phyloP scores from a whole-genome alignment of 92 coral and sea anemone species.

The Siderastrea siderea region DNA sequence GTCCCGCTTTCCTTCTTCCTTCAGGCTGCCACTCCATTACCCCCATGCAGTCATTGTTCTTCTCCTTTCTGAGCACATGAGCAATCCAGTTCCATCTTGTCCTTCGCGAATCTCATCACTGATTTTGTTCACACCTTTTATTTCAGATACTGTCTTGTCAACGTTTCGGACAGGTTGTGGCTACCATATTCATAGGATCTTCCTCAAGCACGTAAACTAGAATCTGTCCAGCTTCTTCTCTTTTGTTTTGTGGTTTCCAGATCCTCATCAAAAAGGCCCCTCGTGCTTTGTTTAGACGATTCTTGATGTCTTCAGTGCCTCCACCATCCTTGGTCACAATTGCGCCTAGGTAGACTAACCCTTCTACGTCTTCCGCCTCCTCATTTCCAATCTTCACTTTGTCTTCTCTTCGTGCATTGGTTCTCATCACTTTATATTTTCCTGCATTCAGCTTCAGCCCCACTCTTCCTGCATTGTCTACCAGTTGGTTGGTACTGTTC shows the following conservation, averaged over 20 bases:
- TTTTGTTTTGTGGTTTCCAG: constrained; percentile 27
- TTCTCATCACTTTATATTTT: constrained; percentile 46
- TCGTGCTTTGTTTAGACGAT: background rate
- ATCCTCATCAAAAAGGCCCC: constrained; percentile 45
- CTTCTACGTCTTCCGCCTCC: constrained; percentile 44
- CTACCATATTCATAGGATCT: constrained; percentile 16
- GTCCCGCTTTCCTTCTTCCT: no score
- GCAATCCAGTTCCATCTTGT: background rate
- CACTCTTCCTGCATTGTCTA: constrained; percentile 40
- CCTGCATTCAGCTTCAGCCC: constrained; percentile 45
- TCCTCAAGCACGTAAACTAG: constrained; percentile 25
- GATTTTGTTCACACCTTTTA: constrained; percentile 23
- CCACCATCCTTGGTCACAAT: constrained; percentile 42
- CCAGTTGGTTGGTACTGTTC: constrained; percentile 49
- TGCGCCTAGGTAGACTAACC: constrained; percentile 44
- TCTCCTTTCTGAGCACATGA: no score
- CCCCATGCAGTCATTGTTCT: no score
- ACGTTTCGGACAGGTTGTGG: constrained; percentile 30
- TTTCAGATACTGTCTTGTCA: constrained; percentile 4
- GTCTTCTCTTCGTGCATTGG: constrained; percentile 37
- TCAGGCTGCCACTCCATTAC: no score
- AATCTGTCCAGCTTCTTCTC: constrained; percentile 36
- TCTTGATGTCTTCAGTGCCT: constrained; percentile 52
- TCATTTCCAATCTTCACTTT: constrained; percentile 38
- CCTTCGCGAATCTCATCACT: constrained; percentile 30